Percentiles rank a stretch among this genome's conserved stretches.
phyloP scores from a whole-genome alignment of 2,888 invertebrate genomes.

The Lagria hirta region DNA sequence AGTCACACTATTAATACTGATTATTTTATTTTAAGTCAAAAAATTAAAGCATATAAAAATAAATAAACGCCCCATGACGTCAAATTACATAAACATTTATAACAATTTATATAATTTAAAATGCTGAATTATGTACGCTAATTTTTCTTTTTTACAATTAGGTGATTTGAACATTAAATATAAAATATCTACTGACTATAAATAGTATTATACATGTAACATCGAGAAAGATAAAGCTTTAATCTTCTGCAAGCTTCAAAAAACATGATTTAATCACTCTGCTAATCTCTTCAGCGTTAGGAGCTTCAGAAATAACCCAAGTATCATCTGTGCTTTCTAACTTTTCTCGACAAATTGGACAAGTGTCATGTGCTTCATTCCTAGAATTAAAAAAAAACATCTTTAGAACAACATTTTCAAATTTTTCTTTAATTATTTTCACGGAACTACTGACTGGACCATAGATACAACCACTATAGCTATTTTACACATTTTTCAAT shows the following conservation, averaged over 20 bases:
- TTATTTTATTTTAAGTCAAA: too few relatives aligned
- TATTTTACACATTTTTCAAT: not conserved
- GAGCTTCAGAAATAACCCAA: conserved; percentile 65
- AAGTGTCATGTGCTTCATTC: conserved; percentile 69
- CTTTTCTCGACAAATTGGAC: conserved; percentile 68
- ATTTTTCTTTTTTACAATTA: too few relatives aligned
- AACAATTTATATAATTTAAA: too few relatives aligned
- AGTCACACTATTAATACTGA: too few relatives aligned
- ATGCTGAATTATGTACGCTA: too few relatives aligned
- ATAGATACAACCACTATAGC: not conserved
- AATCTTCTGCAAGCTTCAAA: conserved; percentile 48
- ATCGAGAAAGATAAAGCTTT: too few relatives aligned
- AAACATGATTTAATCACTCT: conserved; percentile 57
- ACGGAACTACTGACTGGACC: not conserved
- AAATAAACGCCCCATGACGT: too few relatives aligned
- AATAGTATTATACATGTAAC: too few relatives aligned
- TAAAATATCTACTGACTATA: too few relatives aligned
- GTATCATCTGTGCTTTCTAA: conserved; percentile 65
- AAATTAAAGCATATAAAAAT: too few relatives aligned
- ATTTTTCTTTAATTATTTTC: not conserved
- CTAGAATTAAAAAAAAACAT: conserved; percentile 49
- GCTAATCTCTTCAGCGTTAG: conserved; percentile 61
- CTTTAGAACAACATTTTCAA: conserved; percentile 2
- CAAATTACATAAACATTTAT: too few relatives aligned
- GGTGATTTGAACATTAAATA: too few relatives aligned